Evolutionary conservation across 2,113 vertebrate species (phyloP).

Genomic region (Puntigrus tetrazona): DNA sequence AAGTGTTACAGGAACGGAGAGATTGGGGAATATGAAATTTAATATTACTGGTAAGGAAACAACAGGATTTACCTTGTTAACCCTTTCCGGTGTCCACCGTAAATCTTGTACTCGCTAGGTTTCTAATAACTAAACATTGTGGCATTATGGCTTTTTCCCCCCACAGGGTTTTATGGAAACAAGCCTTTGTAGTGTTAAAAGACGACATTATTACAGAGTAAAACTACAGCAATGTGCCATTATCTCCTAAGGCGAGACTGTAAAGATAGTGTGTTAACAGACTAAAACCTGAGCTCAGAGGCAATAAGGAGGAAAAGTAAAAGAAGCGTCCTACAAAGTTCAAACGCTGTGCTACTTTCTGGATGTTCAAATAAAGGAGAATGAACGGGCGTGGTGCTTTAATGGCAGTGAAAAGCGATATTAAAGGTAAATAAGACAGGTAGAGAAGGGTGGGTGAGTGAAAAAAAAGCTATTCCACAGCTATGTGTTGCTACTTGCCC

Average conservation of each 20-base stretch:
- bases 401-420: neutral
- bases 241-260: conserved; percentile 65
- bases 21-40: conserved; percentile 59
- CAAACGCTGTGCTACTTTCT: neutral
- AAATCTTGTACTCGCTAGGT: neutral
- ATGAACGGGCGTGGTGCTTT: conserved; percentile 25
- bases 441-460: conserved; percentile 25
- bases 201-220: conserved; percentile 74
- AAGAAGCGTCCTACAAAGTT: neutral
- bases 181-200: conserved; percentile 61
- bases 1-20: conserved; percentile 44
- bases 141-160: conserved; percentile 6
- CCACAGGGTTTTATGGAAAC: neutral
- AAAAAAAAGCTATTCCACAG: conserved; percentile 43
- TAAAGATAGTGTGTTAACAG: conserved; percentile 70
- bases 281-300: conserved; percentile 50
- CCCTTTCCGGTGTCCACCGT: conserved; percentile 32
- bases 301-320: conserved; percentile 37
- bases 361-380: neutral
- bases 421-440: conserved; percentile 20
- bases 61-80: conserved; percentile 60
- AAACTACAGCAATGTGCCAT: conserved; percentile 70
- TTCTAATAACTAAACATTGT: neutral
- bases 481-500: conserved; percentile 70
- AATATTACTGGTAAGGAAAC: conserved; percentile 50